Conservation (phyloP, 1,140 invertebrate species). For the Apocrypta bakeri region DNA sequence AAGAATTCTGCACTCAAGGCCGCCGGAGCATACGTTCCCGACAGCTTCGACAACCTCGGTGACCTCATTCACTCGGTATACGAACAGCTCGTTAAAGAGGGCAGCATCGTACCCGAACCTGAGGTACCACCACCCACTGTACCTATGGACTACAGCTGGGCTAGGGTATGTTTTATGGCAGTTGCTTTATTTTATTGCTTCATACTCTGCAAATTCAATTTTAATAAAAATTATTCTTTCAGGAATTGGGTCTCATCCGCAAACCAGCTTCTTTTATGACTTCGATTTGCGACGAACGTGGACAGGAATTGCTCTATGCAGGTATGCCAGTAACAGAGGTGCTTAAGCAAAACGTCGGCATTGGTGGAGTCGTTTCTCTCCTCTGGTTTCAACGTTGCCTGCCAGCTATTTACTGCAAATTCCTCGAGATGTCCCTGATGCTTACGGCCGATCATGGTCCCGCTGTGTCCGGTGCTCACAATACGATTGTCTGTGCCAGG, state of each 20-base stretch:
- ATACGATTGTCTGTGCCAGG: conserved; percentile 98
- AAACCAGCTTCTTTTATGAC: conserved; percentile 99
- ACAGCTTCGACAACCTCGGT: conserved; percentile 93
- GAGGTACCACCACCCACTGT: conserved; percentile 98
- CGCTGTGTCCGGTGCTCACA: conserved; percentile 98
- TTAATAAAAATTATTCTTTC: conserved; percentile 51
- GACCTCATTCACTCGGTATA: conserved; percentile 87
- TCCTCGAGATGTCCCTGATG: conserved; percentile 99
- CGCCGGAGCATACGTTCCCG: conserved; percentile 92
- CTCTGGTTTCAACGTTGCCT: conserved; percentile 99
- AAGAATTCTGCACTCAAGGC: conserved; percentile 92
- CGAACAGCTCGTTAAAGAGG: conserved; percentile 85
- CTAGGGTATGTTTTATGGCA: conserved; percentile 79
- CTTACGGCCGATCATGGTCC: conserved; percentile 99
- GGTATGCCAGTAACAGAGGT: conserved; percentile 99
- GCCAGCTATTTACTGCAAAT: conserved; percentile 95
- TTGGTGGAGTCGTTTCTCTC: conserved; percentile 97
- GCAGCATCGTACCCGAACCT: conserved; percentile 88
- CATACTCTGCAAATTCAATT: background rate
- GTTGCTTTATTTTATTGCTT: conserved; percentile 28
- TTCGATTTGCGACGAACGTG: conserved; percentile 98
- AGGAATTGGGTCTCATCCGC: conserved; percentile 97
- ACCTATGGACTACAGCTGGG: conserved; percentile 99
- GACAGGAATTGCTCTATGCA: conserved; percentile 97
- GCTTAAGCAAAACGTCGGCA: conserved; percentile 91